A percentile compares a stretch with the other conserved stretches of the same genome.
Evolutionary conservation across 2,797 vertebrate genomes (phyloP).

Genomic region (Kryptopterus vitreolus): DNA sequence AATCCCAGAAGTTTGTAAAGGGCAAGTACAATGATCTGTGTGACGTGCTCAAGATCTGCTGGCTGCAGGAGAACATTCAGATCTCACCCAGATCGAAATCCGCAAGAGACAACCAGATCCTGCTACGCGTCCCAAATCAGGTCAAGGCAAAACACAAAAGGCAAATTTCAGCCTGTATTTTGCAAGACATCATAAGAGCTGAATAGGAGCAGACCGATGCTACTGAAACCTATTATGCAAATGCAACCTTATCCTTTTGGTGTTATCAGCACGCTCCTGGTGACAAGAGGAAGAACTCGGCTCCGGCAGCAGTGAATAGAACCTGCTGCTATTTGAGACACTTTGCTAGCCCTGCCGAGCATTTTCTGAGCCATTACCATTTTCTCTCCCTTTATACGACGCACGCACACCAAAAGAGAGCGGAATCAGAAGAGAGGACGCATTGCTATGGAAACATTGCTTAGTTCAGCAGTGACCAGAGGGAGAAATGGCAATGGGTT

Average conservation of each 20-base stretch:
- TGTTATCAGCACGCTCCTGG: slow-evolving; percentile 39
- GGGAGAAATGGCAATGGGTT: slow-evolving; percentile 32
- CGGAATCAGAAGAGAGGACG: slow-evolving; percentile 30
- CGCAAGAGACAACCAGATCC: neutral
- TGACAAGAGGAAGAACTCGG: slow-evolving; percentile 41
- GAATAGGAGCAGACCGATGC: slow-evolving; percentile 7
- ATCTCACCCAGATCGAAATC: slow-evolving; percentile 10
- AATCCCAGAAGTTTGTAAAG: neutral
- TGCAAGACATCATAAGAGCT: slow-evolving; percentile 19
- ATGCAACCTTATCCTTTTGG: slow-evolving; percentile 41
- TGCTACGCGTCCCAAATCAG: neutral
- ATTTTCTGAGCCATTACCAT: slow-evolving; percentile 44
- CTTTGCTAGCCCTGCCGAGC: slow-evolving; percentile 43
- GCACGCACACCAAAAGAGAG: slow-evolving; percentile 48
- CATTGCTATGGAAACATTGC: slow-evolving; percentile 64
- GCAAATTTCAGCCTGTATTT: slow-evolving; percentile 18
- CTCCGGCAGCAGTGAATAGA: slow-evolving; percentile 29
- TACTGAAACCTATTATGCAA: slow-evolving; percentile 34
- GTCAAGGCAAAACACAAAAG: slow-evolving; percentile 22
- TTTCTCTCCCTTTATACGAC: slow-evolving; percentile 48
- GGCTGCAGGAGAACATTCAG: neutral
- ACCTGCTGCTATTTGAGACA: slow-evolving; percentile 33
- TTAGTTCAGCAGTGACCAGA: slow-evolving; percentile 51
- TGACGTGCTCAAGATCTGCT: neutral
- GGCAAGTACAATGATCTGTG: neutral